These are phyloP conservation scores for Sylvicola fuscatus DNA, from an alignment of 2,888 invertebrate species.

Conservation along the genomic window DNA sequence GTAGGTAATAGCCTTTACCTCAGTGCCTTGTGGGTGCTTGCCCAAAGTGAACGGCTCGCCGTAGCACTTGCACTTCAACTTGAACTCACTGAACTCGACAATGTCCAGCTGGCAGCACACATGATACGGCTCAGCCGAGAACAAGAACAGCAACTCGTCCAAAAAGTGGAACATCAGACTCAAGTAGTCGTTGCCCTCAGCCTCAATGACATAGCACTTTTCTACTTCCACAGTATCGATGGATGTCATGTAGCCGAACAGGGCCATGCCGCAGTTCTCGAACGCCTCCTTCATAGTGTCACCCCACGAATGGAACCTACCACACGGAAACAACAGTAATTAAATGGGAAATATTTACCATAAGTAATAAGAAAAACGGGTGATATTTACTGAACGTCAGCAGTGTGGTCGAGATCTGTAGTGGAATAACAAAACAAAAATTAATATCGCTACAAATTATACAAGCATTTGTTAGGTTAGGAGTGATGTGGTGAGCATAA, in stretches of 20 bases:
- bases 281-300: slow-evolving; percentile 68
- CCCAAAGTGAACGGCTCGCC: slow-evolving; percentile 89
- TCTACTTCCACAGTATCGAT: slow-evolving; percentile 62
- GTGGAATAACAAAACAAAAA: no score
- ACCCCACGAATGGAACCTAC: slow-evolving; percentile 85
- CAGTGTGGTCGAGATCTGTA: slow-evolving; percentile 87
- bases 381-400: slow-evolving; percentile 88
- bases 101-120: slow-evolving; percentile 76
- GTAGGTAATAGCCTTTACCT: slow-evolving; percentile 98
- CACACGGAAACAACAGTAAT: slow-evolving; percentile 5
- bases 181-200: slow-evolving; percentile 71
- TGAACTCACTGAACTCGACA: slow-evolving; percentile 65
- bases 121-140: slow-evolving; percentile 78
- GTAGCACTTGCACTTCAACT: slow-evolving; percentile 57
- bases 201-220: slow-evolving; percentile 63
- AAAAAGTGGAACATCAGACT: slow-evolving; percentile 80
- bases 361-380: no score
- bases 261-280: slow-evolving; percentile 85
- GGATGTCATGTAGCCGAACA: slow-evolving; percentile 98
- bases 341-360: no score
- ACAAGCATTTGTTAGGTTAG: no score
- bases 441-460: no score
- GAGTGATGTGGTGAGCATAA: no score
- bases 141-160: slow-evolving; percentile 83
- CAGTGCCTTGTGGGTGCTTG: slow-evolving; percentile 93